Conservation (phyloP, 2,888 invertebrate genomes). For the Agriopis aurantiaria region DNA sequence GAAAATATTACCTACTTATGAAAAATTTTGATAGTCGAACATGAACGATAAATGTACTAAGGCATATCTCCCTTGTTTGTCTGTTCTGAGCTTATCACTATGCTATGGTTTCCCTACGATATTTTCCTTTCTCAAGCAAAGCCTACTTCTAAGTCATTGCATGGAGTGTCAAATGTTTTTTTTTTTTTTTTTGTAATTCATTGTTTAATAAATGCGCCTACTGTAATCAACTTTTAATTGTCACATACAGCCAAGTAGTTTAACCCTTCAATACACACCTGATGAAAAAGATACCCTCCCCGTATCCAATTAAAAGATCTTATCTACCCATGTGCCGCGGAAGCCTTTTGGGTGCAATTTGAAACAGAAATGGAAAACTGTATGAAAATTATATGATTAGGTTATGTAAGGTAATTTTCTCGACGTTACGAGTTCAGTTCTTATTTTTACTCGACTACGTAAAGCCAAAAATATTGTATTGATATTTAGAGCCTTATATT, state of each 20-base stretch:
- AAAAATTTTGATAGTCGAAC: no score
- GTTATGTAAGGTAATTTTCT: constrained; percentile 6
- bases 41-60: no score
- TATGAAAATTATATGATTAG: constrained; percentile 18
- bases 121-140: no score
- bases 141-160: no score
- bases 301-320: constrained; percentile 31
- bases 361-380: constrained; percentile 21
- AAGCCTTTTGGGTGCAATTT: constrained; percentile 23
- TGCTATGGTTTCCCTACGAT: no score
- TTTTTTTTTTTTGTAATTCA: no score
- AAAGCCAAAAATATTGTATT: no score
- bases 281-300: constrained; percentile 28
- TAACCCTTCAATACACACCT: constrained; percentile 25
- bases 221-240: constrained; percentile 1
- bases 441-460: not conserved
- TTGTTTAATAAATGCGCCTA: not conserved
- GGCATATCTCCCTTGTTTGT: no score
- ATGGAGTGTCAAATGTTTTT: no score
- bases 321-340: constrained; percentile 21
- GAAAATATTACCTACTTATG: no score
- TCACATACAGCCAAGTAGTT: constrained; percentile 8
- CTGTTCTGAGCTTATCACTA: no score
- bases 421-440: not conserved
- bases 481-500: no score